Conservation (phyloP, 2,888 invertebrate species). For the Coelinius sp. region DNA sequence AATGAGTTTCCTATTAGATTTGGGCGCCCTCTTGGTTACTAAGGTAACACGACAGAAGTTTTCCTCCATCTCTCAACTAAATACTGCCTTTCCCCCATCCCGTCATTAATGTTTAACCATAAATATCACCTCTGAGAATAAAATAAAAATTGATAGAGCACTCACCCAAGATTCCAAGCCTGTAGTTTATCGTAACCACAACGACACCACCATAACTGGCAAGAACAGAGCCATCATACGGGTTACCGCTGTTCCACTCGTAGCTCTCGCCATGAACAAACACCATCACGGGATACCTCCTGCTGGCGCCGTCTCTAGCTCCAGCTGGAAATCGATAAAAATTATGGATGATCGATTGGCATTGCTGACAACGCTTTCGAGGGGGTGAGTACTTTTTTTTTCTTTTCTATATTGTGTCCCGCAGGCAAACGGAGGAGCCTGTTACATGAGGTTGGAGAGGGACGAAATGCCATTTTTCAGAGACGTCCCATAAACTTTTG, state of each 20-base stretch:
- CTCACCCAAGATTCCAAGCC: constrained; percentile 86
- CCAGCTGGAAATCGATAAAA: constrained; percentile 53
- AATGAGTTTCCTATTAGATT: constrained; percentile 70
- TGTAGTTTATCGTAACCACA: constrained; percentile 89
- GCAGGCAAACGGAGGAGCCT: no score
- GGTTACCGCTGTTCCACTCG: constrained; percentile 98
- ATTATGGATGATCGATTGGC: constrained; percentile 59
- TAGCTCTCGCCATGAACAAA: constrained; percentile 97
- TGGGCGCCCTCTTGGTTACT: constrained; percentile 60
- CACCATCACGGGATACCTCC: constrained; percentile 89
- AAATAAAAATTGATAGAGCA: constrained; percentile 33
- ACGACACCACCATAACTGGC: constrained; percentile 93
- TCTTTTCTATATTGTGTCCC: background rate
- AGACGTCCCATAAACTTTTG: constrained; percentile 51
- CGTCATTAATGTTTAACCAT: no score
- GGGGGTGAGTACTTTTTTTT: background rate
- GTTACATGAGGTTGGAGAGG: background rate
- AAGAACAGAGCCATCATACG: constrained; percentile 96
- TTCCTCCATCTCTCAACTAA: constrained; percentile 43
- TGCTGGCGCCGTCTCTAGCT: constrained; percentile 66
- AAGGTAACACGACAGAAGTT: constrained; percentile 59
- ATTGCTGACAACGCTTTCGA: constrained; percentile 24
- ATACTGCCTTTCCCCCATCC: no score
- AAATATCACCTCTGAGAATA: background rate
- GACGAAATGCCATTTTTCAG: constrained; percentile 55